Conservation (phyloP, 2,797 vertebrate genomes). For the Coilia nasus region DNA sequence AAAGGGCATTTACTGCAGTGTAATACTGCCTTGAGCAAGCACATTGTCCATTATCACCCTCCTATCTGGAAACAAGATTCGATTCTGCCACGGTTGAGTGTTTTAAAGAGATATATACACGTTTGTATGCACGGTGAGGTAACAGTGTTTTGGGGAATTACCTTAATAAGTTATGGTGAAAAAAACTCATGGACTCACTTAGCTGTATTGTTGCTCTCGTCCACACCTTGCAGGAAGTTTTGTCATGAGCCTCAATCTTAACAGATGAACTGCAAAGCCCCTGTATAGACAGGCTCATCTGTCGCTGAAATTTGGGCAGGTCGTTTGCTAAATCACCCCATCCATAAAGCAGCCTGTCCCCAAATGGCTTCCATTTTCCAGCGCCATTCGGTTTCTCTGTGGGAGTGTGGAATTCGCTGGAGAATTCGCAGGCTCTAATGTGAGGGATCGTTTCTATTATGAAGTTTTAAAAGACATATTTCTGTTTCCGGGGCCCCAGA, state of each 20-base stretch:
- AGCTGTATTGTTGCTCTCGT: neutral
- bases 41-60: slow-evolving; percentile 10
- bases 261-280: slow-evolving; percentile 14
- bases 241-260: slow-evolving; percentile 7
- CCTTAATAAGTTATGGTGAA: slow-evolving; percentile 3
- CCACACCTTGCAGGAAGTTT: slow-evolving; percentile 2
- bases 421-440: slow-evolving; percentile 36
- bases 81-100: neutral
- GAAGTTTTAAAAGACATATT: slow-evolving; percentile 52
- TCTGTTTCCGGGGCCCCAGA: slow-evolving; percentile 55
- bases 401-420: slow-evolving; percentile 34
- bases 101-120: neutral
- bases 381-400: slow-evolving; percentile 42
- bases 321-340: slow-evolving; percentile 49
- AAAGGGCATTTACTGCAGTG: neutral
- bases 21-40: neutral
- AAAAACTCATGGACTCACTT: neutral
- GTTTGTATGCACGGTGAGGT: neutral
- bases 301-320: slow-evolving; percentile 31
- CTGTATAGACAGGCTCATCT: slow-evolving; percentile 17
- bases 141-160: slow-evolving; percentile 21
- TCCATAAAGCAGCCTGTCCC: slow-evolving; percentile 47
- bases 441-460: slow-evolving; percentile 63
- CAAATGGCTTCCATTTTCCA: slow-evolving; percentile 67
- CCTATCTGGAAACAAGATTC: slow-evolving; percentile 5